Base-by-base conservation (phyloP, 2,797 vertebrate genomes). In the Sarcoramphus papa region DNA sequence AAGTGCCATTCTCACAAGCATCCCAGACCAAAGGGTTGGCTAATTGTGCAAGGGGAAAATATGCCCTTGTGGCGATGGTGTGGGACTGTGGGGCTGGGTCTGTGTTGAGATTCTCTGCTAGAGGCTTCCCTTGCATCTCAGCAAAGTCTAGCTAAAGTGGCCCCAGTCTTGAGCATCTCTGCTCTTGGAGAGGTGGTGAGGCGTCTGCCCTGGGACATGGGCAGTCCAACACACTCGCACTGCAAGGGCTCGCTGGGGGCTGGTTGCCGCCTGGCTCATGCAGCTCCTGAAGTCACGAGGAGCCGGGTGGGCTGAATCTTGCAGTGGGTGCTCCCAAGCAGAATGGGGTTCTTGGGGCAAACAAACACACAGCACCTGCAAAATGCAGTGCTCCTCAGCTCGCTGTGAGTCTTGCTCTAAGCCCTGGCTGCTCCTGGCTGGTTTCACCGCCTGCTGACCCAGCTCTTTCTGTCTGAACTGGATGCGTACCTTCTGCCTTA, bases 181-280 rank as follows among this genome's bases (percentile, higher is more conserved):
- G 56, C 21, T 4, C 47, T 50, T 54, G 30, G n/a, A 74, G 62
- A 57, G 60, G 30, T 0, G 2, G 19, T 14, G 2, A 64, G 60
- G 65, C 9, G 6, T 20, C 73, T 84, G 64, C 56, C 37, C 65
- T 37, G 54, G 45, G 19, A 24, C 0, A 1, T 6, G 24, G 45
- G 20, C 73, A 89, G 69, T 10, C 50, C 73, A 80, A 30, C 27
- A 45, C 9, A 2, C 57, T 56, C 0, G 1, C 9, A 1, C n/a
- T 41, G 63, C 5, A 3, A 76, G 23, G 27, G 24, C 40, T 67
- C 7, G 1, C 33, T 67, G 30, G 24, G 40, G 31, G 14, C 59
- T 56, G 45, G 6, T 62, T 68, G 12, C 16, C 3, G 1, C 21
- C 17, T 33, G 31, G 3, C 31, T 57, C 7, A 3, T 1, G 9